Base-by-base conservation (phyloP, 2,888 invertebrate genomes). In the Lomographa bimaculata region DNA sequence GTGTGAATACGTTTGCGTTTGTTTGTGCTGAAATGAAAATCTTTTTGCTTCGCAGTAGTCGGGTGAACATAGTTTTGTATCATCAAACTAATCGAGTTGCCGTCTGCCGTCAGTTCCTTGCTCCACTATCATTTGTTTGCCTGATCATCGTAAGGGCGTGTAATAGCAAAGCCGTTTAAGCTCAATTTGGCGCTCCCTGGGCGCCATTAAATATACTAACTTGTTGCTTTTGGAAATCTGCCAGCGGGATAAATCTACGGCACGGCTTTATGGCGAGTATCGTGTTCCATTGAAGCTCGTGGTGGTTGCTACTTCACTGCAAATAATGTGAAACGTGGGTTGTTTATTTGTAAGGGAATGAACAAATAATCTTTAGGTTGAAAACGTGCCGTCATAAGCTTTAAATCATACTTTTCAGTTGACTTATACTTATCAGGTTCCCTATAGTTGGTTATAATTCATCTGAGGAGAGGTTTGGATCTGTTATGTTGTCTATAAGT, bases 211-310 rank as follows among this genome's bases (percentile, higher is more conserved):
- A 48, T 43, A 50, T 48, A 50, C 45, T 36, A 41, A 52, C 58
- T 58, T 58, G 58, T 58, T 58, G 58, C 55, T 44, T 18, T 38
- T 58, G 58, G 58, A 50, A 41, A 17, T 18, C 5, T 52, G 55
- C 58, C 58, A 58, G 40, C 19, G 18, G 29, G 28, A 27, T 40
- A 29, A 26, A 41, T 41, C 41, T 34, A 34, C 18, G 20, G 19
- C 2, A 7, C 19, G 24, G 40, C 34, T 24, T 34, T 34, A 28
- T 19, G 29, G 11, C 11, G 32, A 30, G 29, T 7, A 14, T 21
- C 29, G 4, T 17, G 39, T 20, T 11, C 23, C 19, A 25, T 7
- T 14, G 40, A 20, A 10, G 35, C 29, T 25, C 10, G 20, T 26
- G 26, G 32, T 17, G 18, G 2, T 7, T n/a, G 27, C 9, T 7